phyloP scores from a whole-genome alignment of 2,113 vertebrate genomes.

The Platichthys flesus region DNA sequence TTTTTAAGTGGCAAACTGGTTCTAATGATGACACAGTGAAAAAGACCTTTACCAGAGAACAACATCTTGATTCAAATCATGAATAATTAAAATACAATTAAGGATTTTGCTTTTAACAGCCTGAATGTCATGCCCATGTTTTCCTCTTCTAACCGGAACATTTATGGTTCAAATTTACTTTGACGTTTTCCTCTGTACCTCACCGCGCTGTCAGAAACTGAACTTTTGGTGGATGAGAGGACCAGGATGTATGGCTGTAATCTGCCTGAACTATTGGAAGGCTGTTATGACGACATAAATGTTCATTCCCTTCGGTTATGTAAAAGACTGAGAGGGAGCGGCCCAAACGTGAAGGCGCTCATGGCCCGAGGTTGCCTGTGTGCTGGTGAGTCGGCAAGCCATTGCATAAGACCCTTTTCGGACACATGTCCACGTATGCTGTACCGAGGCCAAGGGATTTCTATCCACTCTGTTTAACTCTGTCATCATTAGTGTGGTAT shows the following conservation, averaged over 20 bases:
- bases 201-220: background rate
- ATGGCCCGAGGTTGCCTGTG: conserved; percentile 50
- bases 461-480: conserved; percentile 28
- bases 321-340: conserved; percentile 64
- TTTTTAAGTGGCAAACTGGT: conserved; percentile 12
- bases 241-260: conserved; percentile 17
- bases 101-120: too few relatives aligned
- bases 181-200: too few relatives aligned
- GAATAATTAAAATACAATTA: background rate
- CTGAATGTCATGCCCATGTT: too few relatives aligned
- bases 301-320: conserved; percentile 55
- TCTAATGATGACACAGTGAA: background rate
- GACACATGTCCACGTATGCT: conserved; percentile 50
- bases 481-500: conserved; percentile 8
- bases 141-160: too few relatives aligned
- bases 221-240: background rate
- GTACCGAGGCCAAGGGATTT: conserved; percentile 37
- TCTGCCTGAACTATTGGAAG: conserved; percentile 35
- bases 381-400: conserved; percentile 31
- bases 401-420: conserved; percentile 70
- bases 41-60: background rate
- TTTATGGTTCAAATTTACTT: too few relatives aligned
- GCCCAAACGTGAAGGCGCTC: conserved; percentile 51
- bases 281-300: conserved; percentile 1
- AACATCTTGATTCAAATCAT: background rate